Conservation (phyloP, 1,140 invertebrate species). For the Drosophila sucinea region DNA sequence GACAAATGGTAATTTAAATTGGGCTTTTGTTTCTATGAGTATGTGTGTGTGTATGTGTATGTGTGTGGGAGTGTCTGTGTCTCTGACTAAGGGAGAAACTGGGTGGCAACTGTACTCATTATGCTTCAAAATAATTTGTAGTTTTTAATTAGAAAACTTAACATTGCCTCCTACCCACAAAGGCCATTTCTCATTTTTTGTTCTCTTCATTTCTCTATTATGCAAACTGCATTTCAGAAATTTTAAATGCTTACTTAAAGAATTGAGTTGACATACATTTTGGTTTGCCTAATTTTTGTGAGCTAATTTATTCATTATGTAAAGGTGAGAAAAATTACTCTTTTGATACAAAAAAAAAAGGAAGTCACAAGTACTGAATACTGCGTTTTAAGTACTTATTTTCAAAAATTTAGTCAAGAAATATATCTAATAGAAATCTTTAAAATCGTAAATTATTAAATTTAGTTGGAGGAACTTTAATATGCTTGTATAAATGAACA, state of each 20-base stretch:
- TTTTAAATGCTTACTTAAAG: neutral
- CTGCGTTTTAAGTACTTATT: too few relatives aligned
- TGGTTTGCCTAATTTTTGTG: neutral
- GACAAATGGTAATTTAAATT: conserved; percentile 81
- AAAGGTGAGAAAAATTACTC: too few relatives aligned
- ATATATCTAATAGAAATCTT: too few relatives aligned
- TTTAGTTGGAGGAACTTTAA: too few relatives aligned
- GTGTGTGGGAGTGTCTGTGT: conserved; percentile 15
- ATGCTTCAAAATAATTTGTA: conserved; percentile 73
- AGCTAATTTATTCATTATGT: too few relatives aligned
- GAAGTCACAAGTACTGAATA: too few relatives aligned
- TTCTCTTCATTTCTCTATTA: neutral
- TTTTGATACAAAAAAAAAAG: too few relatives aligned
- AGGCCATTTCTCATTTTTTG: conserved; percentile 1
- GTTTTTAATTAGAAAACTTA: conserved; percentile 79
- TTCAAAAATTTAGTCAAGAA: too few relatives aligned
- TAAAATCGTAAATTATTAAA: too few relatives aligned
- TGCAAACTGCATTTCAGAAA: neutral
- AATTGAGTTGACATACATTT: neutral
- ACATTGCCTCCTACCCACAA: conserved; percentile 28
- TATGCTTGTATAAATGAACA: too few relatives aligned
- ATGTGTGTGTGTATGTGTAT: conserved; percentile 1
- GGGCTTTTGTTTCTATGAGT: conserved; percentile 55
- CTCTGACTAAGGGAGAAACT: conserved; percentile 1
- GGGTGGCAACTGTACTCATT: conserved; percentile 50